Percentiles rank a stretch among this genome's conserved stretches.
phyloP scores from a whole-genome alignment of 2,888 invertebrate genomes.

The Balanococcus diminutus region DNA sequence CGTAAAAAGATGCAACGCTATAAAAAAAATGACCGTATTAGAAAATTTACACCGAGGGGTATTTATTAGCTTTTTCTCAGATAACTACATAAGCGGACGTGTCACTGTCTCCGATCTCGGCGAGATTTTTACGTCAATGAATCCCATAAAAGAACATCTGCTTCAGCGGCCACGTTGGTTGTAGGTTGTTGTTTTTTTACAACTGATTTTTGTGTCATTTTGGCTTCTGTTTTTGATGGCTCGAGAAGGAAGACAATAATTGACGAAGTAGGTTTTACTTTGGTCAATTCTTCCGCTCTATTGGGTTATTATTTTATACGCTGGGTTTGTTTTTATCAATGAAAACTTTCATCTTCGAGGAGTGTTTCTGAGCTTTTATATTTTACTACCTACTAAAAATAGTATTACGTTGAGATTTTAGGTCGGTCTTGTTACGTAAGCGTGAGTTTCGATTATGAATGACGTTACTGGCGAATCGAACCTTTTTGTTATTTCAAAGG shows the following conservation, averaged over 20 bases:
- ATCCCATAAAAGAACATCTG: not conserved
- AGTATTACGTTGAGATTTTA: too few relatives aligned
- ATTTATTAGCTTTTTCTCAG: not conserved
- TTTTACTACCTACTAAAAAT: too few relatives aligned
- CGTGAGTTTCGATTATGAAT: too few relatives aligned
- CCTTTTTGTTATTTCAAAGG: too few relatives aligned
- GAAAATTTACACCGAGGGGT: not conserved
- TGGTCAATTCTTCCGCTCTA: not conserved
- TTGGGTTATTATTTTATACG: not conserved
- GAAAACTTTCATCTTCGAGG: too few relatives aligned
- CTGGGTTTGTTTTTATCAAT: too few relatives aligned
- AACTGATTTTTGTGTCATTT: not conserved
- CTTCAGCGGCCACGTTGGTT: not conserved
- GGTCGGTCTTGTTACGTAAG: too few relatives aligned
- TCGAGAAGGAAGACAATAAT: not conserved
- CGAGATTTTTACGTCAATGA: not conserved
- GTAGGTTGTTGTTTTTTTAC: not conserved
- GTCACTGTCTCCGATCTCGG: not conserved
- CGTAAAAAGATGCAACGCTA: not conserved
- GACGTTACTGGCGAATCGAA: too few relatives aligned
- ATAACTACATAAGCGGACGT: not conserved
- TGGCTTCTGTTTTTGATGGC: not conserved
- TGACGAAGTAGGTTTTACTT: not conserved
- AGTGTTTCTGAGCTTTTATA: too few relatives aligned
- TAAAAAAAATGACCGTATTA: not conserved